Evolutionary conservation across 1,140 invertebrate genomes (phyloP).

Genomic region (Melanaphis sacchari): DNA sequence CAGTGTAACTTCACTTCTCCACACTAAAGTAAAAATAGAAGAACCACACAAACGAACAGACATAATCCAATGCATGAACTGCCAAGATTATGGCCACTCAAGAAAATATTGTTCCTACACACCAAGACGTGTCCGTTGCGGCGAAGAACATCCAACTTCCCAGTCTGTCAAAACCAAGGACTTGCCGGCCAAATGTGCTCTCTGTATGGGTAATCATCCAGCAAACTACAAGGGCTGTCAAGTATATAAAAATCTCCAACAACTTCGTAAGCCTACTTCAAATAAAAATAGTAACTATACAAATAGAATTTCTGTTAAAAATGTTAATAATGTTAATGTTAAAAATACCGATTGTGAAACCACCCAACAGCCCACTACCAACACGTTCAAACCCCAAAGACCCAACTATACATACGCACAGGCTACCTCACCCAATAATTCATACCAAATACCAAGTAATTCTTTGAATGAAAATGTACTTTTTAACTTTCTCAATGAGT

Average conservation of each 20-base stretch:
- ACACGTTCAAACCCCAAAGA: background rate
- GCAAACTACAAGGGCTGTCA: constrained; percentile 63
- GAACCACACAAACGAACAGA: constrained; percentile 61
- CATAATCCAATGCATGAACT: constrained; percentile 63
- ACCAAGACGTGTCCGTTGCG: constrained; percentile 63
- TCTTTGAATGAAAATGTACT: background rate
- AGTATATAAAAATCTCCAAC: constrained; percentile 35
- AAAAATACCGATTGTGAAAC: constrained; percentile 11
- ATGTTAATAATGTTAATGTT: background rate
- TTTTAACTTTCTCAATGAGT: background rate
- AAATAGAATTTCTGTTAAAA: constrained; percentile 1
- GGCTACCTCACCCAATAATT: background rate
- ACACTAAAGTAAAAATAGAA: constrained; percentile 62
- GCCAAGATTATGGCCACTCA: constrained; percentile 64
- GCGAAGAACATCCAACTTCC: constrained; percentile 61
- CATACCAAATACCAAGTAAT: background rate
- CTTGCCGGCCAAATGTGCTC: constrained; percentile 62
- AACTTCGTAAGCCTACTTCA: constrained; percentile 9
- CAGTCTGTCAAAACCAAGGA: constrained; percentile 63
- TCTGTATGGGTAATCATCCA: constrained; percentile 63
- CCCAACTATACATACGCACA: background rate
- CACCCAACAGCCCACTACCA: background rate
- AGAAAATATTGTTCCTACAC: constrained; percentile 58
- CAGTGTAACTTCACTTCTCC: constrained; percentile 59
- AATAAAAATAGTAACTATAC: background rate